A percentile compares a stretch with the other conserved stretches of the same genome.
These are phyloP conservation scores for Gymnobelideus leadbeateri DNA, from an alignment of 2,113 vertebrate species.

Conservation along the genomic window DNA sequence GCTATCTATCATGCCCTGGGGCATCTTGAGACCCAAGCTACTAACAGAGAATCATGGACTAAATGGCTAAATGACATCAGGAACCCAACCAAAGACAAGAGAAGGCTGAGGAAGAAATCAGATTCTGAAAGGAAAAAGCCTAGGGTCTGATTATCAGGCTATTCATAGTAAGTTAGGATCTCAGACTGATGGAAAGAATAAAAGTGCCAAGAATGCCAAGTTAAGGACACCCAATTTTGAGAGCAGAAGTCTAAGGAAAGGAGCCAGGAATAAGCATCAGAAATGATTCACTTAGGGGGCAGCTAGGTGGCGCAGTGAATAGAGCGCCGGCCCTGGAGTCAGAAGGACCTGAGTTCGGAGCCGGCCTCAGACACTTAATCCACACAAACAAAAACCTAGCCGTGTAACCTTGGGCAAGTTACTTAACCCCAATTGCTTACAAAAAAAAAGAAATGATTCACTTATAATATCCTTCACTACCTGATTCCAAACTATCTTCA, in stretches of 20 bases:
- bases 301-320: no score
- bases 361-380: no score
- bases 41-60: not conserved
- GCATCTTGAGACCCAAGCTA: not conserved
- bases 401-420: no score
- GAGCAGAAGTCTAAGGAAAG: not conserved
- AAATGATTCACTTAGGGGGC: no score
- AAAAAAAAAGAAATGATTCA: not conserved
- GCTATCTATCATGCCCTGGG: not conserved
- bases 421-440: no score
- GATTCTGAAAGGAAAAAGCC: not conserved
- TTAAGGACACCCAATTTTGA: not conserved
- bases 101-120: not conserved
- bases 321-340: no score
- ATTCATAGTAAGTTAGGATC: not conserved
- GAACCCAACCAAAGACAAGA: not conserved
- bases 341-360: no score
- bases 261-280: not conserved
- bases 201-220: not conserved
- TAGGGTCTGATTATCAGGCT: not conserved
- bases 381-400: no score
- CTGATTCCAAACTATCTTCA: not conserved
- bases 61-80: not conserved
- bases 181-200: not conserved
- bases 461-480: not conserved